These are phyloP conservation scores for Hemibates koningsi DNA, from an alignment of 2,113 vertebrate genomes.

Conservation along the genomic window DNA sequence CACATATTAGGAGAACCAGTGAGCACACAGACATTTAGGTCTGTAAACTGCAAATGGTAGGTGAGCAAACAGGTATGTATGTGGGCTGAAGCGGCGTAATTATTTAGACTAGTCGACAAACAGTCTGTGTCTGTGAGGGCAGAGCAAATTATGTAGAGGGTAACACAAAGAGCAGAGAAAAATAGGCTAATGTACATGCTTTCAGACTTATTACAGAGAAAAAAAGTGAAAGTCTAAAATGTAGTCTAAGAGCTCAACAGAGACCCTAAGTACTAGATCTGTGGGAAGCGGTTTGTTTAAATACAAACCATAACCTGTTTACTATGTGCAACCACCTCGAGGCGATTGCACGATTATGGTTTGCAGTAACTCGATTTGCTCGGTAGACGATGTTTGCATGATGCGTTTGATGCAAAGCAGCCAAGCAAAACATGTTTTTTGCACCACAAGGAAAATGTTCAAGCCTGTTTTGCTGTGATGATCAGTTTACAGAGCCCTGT, in stretches of 20 bases:
- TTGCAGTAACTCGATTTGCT: slow-evolving; percentile 4
- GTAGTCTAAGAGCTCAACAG: not conserved
- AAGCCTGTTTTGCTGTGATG: slow-evolving; percentile 13
- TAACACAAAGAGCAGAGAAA: not conserved
- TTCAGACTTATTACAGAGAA: not conserved
- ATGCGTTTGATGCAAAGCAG: slow-evolving; percentile 15
- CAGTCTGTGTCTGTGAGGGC: not conserved
- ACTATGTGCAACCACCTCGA: not conserved
- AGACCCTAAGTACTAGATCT: not conserved
- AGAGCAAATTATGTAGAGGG: slow-evolving; percentile 17
- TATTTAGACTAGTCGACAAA: slow-evolving; percentile 34
- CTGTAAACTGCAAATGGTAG: slow-evolving; percentile 18
- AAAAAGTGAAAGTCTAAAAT: not conserved
- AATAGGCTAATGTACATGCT: slow-evolving; percentile 1
- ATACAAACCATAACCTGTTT: slow-evolving; percentile 7
- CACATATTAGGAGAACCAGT: slow-evolving; percentile 2
- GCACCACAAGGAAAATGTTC: not conserved
- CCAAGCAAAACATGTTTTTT: not conserved
- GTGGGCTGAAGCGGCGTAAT: slow-evolving; percentile 13
- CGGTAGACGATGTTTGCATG: not conserved
- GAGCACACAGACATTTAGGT: slow-evolving; percentile 11
- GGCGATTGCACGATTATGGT: not conserved
- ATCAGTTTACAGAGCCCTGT: not conserved
- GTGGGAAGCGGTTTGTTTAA: not conserved
- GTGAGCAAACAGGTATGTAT: slow-evolving; percentile 18